A percentile compares a stretch with the other conserved stretches of the same genome.
phyloP scores from a whole-genome alignment of 2,888 invertebrate species.

The Philereme vetulata region DNA sequence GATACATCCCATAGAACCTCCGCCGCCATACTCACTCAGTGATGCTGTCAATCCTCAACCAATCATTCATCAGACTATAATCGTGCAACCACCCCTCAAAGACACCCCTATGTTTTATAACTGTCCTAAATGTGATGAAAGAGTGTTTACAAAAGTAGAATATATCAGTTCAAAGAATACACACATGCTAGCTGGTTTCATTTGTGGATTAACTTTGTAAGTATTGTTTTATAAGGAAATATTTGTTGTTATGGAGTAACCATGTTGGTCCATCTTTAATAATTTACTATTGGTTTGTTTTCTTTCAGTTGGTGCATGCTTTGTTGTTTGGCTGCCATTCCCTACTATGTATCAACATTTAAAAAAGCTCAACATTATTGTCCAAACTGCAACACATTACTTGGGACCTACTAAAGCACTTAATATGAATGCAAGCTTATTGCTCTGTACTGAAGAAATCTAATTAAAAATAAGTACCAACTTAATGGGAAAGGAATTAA shows the following conservation, averaged over 20 bases:
- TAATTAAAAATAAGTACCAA: too few species aligned
- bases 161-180: constrained; percentile 69
- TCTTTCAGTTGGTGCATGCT: constrained; percentile 74
- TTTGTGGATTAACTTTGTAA: constrained; percentile 73
- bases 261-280: neutral
- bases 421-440: constrained; percentile 17
- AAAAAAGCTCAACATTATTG: constrained; percentile 73
- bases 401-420: constrained; percentile 63
- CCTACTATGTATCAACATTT: constrained; percentile 62
- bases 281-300: constrained; percentile 5
- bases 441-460: too few species aligned
- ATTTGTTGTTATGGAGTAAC: neutral
- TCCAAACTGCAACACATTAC: constrained; percentile 64
- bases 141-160: constrained; percentile 63
- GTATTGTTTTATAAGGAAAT: constrained; percentile 35
- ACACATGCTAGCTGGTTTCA: constrained; percentile 72
- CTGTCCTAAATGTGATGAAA: constrained; percentile 64
- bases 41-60: constrained; percentile 46
- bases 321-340: constrained; percentile 71
- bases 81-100: constrained; percentile 59
- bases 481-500: too few species aligned
- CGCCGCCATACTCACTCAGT: constrained; percentile 63
- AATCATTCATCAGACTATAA: constrained; percentile 57
- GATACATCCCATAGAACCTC: constrained; percentile 53
- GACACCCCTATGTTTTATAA: constrained; percentile 56